A percentile compares a stretch with the other conserved stretches of the same genome.
These are phyloP conservation scores for Hesperophylax magnus DNA, from an alignment of 1,140 invertebrate genomes.

Conservation along the genomic window DNA sequence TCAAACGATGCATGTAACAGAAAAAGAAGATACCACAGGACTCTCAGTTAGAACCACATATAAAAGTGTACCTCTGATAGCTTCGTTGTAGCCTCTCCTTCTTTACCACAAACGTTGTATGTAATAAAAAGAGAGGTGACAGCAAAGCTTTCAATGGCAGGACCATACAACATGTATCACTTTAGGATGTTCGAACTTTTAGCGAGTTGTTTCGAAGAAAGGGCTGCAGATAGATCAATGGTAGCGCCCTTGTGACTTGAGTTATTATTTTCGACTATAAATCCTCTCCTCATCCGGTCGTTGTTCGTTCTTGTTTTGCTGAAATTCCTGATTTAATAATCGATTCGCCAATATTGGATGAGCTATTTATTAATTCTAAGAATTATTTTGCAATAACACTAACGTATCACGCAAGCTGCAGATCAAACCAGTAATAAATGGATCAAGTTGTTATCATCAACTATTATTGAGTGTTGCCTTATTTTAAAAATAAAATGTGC, in stretches of 20 bases:
- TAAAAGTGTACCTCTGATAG: no score
- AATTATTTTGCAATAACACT: background rate
- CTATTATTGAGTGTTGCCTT: no score
- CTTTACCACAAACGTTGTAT: no score
- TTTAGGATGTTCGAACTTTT: background rate
- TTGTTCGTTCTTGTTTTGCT: slow-evolving; percentile 16
- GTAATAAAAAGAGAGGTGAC: no score
- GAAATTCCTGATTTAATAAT: slow-evolving; percentile 21
- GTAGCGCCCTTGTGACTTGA: slow-evolving; percentile 23
- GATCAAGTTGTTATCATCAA: background rate
- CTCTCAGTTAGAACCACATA: no score
- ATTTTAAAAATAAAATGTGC: no score
- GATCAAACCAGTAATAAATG: slow-evolving; percentile 1
- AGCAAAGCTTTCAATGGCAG: no score
- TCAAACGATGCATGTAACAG: no score
- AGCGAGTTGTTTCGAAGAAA: slow-evolving; percentile 30
- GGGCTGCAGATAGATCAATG: slow-evolving; percentile 44
- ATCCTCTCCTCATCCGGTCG: background rate
- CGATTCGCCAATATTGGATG: slow-evolving; percentile 23
- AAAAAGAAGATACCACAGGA: no score
- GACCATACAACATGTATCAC: slow-evolving; percentile 27
- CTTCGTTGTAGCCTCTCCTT: no score
- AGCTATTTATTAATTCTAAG: slow-evolving; percentile 27
- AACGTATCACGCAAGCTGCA: no score
- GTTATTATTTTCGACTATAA: slow-evolving; percentile 30